Evolutionary conservation across 2,888 invertebrate species (phyloP), one percentile per base, ranked within the genome.

Genomic region (Diarsia dahlii): DNA sequence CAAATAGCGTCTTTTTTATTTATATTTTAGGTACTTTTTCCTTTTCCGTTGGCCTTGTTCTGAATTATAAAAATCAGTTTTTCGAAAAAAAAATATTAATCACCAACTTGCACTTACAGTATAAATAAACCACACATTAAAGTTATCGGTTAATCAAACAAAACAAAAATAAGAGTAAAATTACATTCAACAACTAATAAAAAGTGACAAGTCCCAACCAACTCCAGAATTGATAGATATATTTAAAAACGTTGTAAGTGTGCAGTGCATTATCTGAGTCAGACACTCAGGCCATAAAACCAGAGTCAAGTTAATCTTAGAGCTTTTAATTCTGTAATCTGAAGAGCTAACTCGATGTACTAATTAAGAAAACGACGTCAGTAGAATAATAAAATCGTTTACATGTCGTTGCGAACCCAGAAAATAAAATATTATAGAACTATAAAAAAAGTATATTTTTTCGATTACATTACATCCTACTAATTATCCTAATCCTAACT

Each of bases 291-390:
- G 34, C 10, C 0, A 70, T 77, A 54, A 70, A 69, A 62, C 10
- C 3, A 76, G 20, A n/a, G 20, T n/a, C 18, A 23, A 28, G 20
- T 62, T 62, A 62, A 69, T 54, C 20, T 68, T 68, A 39, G 12
- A 68, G 23, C 20, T 45, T 62, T 62, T 10, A 52, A 54, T 39
- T 18, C 34, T 39, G 4, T 76, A 39, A 77, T 69, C 62, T 62
- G 6, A 54, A 54, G 62, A 77, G n/a, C 6, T 63, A 54, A n/a
- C 46, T 39, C 10, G 18, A 15, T n/a, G 48, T 12, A 20, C 6
- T 45, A 54, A 78, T 20, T 63, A 78, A 48, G 3, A 63, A 63
- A 70, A 28, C 39, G 13, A 70, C 8, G n/a, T 20, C 39, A 10
- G 18, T 48, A 39, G 8, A 45, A 58, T 12, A 48, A 74, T 34